Base-by-base conservation (phyloP, 1,140 invertebrate genomes). In the Drosophila mauritiana region DNA sequence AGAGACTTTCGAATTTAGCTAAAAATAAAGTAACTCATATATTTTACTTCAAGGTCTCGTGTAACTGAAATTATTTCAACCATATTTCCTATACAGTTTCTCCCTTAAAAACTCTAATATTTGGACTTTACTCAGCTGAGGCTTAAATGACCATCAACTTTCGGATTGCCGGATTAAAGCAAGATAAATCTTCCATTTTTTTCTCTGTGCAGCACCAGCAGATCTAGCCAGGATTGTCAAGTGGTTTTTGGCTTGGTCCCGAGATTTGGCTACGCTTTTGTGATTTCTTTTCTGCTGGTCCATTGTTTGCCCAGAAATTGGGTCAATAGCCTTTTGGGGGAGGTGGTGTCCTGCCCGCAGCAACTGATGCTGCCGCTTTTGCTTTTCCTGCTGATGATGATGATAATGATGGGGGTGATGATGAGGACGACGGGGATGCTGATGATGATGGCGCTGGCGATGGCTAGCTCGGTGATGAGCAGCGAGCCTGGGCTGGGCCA, bases 221-320 rank as follows among this genome's bases (percentile, higher is more conserved):
- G 54, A 49, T 55, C 54, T 68, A 56, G 54, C 68, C 46, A 57
- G 63, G 54, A 86, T 81, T 79, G 68, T 76, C 78, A 86, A 86
- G 83, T 79, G 83, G 61, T 81, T 86, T 75, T 86, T 81, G 78
- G 78, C 69, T 76, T 45, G 40, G 58, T 45, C 39, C 49, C 54
- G 42, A 49, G 56, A 58, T 76, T 80, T 72, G 51, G 63, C 63
- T 42, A 13, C 37, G 62, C 54, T 81, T 82, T 59, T 53, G 63
- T 59, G 61, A 62, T 76, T 81, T 63, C 79, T 73, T 82, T 79
- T 79, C 67, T 49, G 48, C 63, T 49, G 57, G 59, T 68, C 59
- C 81, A 77, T 85, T 84, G 81, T 86, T 86, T 84, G 73, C 22
- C 68, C 59, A 78, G 54, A 86, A 86, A 86, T 82, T 86, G 70